Base-by-base conservation (phyloP, 2,797 vertebrate genomes). In the Babyrousa celebensis region DNA sequence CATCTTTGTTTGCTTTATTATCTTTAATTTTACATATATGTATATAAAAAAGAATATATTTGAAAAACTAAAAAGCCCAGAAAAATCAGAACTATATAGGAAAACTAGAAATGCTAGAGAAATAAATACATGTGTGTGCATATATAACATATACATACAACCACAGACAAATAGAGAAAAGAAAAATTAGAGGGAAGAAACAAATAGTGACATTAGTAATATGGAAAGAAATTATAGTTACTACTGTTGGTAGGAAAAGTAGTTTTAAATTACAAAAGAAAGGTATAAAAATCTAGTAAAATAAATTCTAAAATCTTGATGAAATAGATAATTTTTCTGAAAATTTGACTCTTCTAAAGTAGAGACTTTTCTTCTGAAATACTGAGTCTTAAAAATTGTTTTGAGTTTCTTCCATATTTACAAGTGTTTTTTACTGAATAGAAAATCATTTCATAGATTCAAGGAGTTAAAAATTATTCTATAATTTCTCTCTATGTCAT, bases 281-380 rank as follows among this genome's bases (percentile, higher is more conserved):
- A 90, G 12, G 14, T 25, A 74, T 67, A 62, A 43, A 72, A 12
- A 12, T 78, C 29, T 92, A 72, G 67, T 43, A 25, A 9, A 85
- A 60, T 84, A 74, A 89, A 96, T 92, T 75, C 52, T 23, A 16
- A 92, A 70, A 48, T 80, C 58, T 40, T 85, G 21, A 89, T 54
- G 14, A 80, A 72, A 89, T 36, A 21, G 10, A 74, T 79, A 43
- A 29, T 29, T 95, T 85, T 91, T 74, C 40, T 79, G 14, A 62
- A 85, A 89, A 70, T 40, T 8, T 89, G 52, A 62, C 78, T 80
- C 6, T 56, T 78, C 52, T 21, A 75, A 9, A 77, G 17, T 21
- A 75, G 14, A 77, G 17, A 65, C 71, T 65, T 74, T 87, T 60
- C 36, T 43, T 72, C 36, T 68, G 23, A 27, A 48, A 74, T 15